Evolutionary conservation across 2,888 invertebrate genomes (phyloP).

Genomic region (Conus canariensis): DNA sequence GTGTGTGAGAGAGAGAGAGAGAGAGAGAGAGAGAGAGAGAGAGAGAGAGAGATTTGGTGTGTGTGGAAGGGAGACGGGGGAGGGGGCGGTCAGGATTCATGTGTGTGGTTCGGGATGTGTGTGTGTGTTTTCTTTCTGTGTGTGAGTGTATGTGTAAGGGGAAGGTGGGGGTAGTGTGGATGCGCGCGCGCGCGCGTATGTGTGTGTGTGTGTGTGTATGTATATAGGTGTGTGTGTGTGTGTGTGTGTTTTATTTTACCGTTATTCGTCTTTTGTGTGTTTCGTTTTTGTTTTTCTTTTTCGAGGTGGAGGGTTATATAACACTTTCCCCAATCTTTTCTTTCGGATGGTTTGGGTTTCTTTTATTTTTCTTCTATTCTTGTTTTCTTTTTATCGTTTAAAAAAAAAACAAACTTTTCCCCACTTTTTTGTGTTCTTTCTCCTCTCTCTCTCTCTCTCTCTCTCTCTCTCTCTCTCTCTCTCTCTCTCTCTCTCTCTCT

Average conservation of each 20-base stretch:
- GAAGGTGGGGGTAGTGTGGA: neutral
- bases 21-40: too few species aligned
- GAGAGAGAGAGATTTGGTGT: neutral
- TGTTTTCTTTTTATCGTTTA: too few species aligned
- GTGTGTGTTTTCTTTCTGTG: neutral
- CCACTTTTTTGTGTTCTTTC: neutral
- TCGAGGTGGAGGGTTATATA: neutral
- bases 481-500: neutral
- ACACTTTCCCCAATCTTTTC: too few species aligned
- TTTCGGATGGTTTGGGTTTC: too few species aligned
- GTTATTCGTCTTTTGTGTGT: neutral
- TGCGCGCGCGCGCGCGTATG: neutral
- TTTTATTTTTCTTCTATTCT: too few species aligned
- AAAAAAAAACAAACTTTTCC: too few species aligned
- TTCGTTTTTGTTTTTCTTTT: neutral
- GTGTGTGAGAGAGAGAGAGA: too few species aligned
- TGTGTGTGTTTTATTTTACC: neutral
- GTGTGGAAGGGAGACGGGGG: neutral
- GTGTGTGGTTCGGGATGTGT: neutral
- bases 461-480: neutral
- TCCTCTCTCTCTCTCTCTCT: neutral
- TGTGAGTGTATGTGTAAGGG: neutral
- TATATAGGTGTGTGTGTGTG: neutral
- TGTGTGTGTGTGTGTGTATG: neutral
- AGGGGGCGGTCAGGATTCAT: neutral